Percentiles rank a stretch among this genome's conserved stretches.
phyloP scores from a whole-genome alignment of 1,140 invertebrate species.

The Achatina immaculata region DNA sequence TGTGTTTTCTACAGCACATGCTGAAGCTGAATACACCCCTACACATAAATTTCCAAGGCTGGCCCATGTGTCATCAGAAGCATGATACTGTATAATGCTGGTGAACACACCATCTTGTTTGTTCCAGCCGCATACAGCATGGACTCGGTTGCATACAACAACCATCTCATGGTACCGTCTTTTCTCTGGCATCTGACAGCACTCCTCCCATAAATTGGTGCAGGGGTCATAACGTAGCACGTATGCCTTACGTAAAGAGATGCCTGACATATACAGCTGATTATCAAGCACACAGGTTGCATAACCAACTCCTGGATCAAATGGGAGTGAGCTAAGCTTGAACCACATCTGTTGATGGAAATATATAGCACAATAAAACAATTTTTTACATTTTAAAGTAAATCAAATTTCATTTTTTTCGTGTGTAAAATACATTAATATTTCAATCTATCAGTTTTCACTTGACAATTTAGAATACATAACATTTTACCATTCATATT shows the following conservation, averaged over 20 bases:
- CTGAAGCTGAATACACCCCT: constrained; percentile 51
- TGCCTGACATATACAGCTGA: constrained; percentile 51
- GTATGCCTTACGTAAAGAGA: constrained; percentile 44
- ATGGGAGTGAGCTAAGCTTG: constrained; percentile 44
- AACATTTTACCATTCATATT: too few species aligned
- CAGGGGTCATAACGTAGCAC: constrained; percentile 45
- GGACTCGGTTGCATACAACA: constrained; percentile 43
- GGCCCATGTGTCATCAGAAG: constrained; percentile 43
- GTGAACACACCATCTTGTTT: constrained; percentile 47
- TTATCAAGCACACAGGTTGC: constrained; percentile 51
- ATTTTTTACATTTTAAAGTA: constrained; percentile 29
- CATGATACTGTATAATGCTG: constrained; percentile 45
- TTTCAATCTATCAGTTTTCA: too few species aligned
- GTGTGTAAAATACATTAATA: too few species aligned
- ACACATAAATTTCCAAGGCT: constrained; percentile 45
- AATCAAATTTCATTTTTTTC: too few species aligned
- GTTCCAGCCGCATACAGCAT: constrained; percentile 55
- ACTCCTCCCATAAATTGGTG: constrained; percentile 46
- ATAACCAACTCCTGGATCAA: constrained; percentile 53
- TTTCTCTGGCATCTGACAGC: constrained; percentile 48
- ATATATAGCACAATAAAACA: constrained; percentile 3
- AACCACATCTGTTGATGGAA: constrained; percentile 43
- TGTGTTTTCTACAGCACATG: constrained; percentile 44
- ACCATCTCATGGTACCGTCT: constrained; percentile 54
- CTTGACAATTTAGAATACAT: too few species aligned